phyloP scores from a whole-genome alignment of 2,888 invertebrate species.

The Chrysopilus asiliformis region DNA sequence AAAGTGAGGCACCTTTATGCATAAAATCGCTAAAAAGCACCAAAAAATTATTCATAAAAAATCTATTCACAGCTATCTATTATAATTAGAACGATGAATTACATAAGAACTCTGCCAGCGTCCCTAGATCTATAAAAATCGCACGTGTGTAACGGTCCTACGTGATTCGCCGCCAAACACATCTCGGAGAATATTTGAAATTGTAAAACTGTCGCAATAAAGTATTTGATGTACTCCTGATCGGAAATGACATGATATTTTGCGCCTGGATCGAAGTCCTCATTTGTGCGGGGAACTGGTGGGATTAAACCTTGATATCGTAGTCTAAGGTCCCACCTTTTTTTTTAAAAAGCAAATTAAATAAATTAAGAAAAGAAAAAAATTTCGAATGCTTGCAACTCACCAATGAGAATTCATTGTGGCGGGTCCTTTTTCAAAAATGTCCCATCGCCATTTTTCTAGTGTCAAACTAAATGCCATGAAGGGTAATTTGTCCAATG shows the following conservation, averaged over 20 bases:
- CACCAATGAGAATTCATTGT: slow-evolving; percentile 61
- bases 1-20: slow-evolving; percentile 51
- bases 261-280: slow-evolving; percentile 70
- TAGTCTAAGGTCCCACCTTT: slow-evolving; percentile 61
- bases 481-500: slow-evolving; percentile 62
- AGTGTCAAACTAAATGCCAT: slow-evolving; percentile 68
- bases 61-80: too few relatives aligned
- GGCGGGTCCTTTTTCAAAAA: slow-evolving; percentile 59
- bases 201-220: slow-evolving; percentile 66
- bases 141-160: slow-evolving; percentile 63
- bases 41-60: too few relatives aligned
- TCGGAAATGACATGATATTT: slow-evolving; percentile 73
- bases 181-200: slow-evolving; percentile 74
- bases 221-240: slow-evolving; percentile 60
- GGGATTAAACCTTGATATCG: slow-evolving; percentile 63
- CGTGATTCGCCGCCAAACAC: slow-evolving; percentile 57
- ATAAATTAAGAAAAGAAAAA: too few relatives aligned
- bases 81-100: slow-evolving; percentile 1
- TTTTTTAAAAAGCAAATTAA: too few relatives aligned
- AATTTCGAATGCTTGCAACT: too few relatives aligned
- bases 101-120: slow-evolving; percentile 65
- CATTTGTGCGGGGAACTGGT: slow-evolving; percentile 51
- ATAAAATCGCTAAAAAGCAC: slow-evolving; percentile 51
- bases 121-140: slow-evolving; percentile 68
- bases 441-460: slow-evolving; percentile 72